Percentiles rank a stretch among this genome's conserved stretches.
These are phyloP conservation scores for Hycleus cichorii DNA, from an alignment of 1,140 invertebrate species.

Conservation along the genomic window DNA sequence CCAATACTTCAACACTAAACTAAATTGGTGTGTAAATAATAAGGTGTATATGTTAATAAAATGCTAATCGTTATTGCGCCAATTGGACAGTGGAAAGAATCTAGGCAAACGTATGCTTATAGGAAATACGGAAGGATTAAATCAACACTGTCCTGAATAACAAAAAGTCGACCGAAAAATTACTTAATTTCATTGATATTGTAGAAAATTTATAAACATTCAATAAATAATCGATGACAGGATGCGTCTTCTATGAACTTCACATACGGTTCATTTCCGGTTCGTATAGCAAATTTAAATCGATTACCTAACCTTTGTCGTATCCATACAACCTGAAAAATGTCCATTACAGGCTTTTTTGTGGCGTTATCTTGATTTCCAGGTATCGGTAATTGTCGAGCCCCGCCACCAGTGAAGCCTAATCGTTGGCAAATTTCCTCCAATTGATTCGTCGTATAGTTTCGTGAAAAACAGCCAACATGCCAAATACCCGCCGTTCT, in stretches of 20 bases:
- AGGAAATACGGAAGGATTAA: conserved; percentile 3
- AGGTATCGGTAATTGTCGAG: conserved; percentile 9
- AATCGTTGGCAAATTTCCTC: conserved; percentile 42
- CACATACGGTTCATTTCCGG: conserved; percentile 31
- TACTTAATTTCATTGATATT: conserved; percentile 1
- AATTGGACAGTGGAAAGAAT: conserved; percentile 13
- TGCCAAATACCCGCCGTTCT: conserved; percentile 53
- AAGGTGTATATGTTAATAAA: conserved; percentile 15
- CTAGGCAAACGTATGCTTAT: conserved; percentile 13
- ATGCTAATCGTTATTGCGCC: conserved; percentile 22
- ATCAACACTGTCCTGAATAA: conserved; percentile 2
- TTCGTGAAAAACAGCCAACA: conserved; percentile 47
- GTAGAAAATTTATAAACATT: conserved; percentile 22
- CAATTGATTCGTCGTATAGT: conserved; percentile 36
- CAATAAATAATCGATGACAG: conserved; percentile 32
- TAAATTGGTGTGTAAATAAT: conserved; percentile 26
- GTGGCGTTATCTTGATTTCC: conserved; percentile 8
- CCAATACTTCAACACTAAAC: conserved; percentile 21
- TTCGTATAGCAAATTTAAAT: conserved; percentile 25
- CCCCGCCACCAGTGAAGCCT: conserved; percentile 31
- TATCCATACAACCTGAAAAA: conserved; percentile 32
- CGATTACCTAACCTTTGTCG: conserved; percentile 15
- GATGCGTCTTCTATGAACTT: conserved; percentile 24
- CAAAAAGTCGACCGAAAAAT: not conserved
- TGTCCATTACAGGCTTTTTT: conserved; percentile 25